A percentile compares a stretch with the other conserved stretches of the same genome.
Conservation (phyloP, 2,797 vertebrate species). For the Menidia menidia region DNA sequence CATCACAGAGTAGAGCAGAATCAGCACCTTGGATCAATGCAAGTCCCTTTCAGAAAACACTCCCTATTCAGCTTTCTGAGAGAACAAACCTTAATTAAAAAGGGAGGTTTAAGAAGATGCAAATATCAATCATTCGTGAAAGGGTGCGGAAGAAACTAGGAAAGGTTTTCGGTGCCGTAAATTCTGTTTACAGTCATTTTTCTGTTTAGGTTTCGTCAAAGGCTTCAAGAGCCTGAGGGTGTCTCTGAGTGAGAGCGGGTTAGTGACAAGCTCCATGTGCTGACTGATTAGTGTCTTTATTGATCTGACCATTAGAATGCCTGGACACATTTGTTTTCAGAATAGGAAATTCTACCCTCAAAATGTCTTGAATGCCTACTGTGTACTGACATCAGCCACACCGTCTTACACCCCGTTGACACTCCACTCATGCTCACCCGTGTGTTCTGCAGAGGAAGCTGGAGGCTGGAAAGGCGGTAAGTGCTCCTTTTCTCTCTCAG, state of each 20-base stretch:
- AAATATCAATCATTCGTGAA: neutral
- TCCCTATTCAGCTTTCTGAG: slow-evolving; percentile 10
- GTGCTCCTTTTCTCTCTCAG: slow-evolving; percentile 61
- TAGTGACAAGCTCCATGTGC: slow-evolving; percentile 28
- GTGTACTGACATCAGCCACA: slow-evolving; percentile 14
- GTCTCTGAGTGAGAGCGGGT: slow-evolving; percentile 16
- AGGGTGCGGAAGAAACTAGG: neutral
- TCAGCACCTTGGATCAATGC: slow-evolving; percentile 76
- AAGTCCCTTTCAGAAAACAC: slow-evolving; percentile 51
- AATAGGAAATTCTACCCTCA: slow-evolving; percentile 60
- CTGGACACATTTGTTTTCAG: slow-evolving; percentile 65
- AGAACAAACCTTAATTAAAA: slow-evolving; percentile 28
- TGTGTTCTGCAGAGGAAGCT: slow-evolving; percentile 42
- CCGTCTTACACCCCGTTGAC: slow-evolving; percentile 2
- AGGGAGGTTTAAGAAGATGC: neutral
- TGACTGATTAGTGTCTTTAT: slow-evolving; percentile 55
- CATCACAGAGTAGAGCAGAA: slow-evolving; percentile 70
- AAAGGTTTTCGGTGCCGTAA: neutral
- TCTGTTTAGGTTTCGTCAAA: slow-evolving; percentile 5
- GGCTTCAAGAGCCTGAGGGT: neutral
- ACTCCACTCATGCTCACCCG: neutral
- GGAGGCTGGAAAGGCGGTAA: slow-evolving; percentile 61
- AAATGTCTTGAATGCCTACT: slow-evolving; percentile 37
- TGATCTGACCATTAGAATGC: slow-evolving; percentile 46
- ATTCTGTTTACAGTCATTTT: slow-evolving; percentile 1